Percentiles rank a stretch among this genome's conserved stretches.
Conservation (phyloP, 2,113 vertebrate species). For the Platanista minor region DNA sequence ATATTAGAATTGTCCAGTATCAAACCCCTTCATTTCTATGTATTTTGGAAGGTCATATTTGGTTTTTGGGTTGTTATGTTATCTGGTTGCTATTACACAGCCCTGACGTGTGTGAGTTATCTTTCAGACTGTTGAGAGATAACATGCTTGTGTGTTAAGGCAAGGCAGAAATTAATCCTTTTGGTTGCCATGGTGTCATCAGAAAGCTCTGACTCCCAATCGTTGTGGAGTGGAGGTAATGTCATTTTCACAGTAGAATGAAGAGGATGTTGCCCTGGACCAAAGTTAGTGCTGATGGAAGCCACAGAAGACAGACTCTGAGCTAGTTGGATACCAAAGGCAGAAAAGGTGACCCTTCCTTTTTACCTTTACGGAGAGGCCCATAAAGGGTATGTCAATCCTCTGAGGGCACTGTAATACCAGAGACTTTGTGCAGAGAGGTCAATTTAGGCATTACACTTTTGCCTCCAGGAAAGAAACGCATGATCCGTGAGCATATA, state of each 20-base stretch:
- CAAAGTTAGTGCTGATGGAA: not conserved
- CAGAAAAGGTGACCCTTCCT: not conserved
- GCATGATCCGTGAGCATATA: not conserved
- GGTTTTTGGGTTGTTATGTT: not conserved
- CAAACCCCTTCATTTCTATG: not conserved
- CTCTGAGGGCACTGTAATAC: not conserved
- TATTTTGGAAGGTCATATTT: conserved; percentile 12
- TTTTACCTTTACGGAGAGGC: not conserved
- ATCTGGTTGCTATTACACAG: conserved; percentile 22
- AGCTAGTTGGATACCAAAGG: not conserved
- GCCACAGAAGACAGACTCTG: not conserved
- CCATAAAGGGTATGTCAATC: not conserved
- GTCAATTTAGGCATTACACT: not conserved
- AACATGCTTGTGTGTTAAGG: conserved; percentile 45
- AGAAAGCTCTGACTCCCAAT: not conserved
- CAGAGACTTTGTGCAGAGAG: not conserved
- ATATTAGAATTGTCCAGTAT: not conserved
- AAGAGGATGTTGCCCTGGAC: conserved; percentile 5
- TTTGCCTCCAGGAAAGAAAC: not conserved
- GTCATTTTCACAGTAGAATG: not conserved
- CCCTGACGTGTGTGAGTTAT: not conserved
- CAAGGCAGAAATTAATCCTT: conserved; percentile 46
- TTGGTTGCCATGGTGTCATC: conserved; percentile 53
- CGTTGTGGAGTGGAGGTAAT: conserved; percentile 27
- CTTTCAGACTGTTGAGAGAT: conserved; percentile 32